Base-by-base conservation (phyloP, 2,797 vertebrate species). In the Rhyacichthys aspro region DNA sequence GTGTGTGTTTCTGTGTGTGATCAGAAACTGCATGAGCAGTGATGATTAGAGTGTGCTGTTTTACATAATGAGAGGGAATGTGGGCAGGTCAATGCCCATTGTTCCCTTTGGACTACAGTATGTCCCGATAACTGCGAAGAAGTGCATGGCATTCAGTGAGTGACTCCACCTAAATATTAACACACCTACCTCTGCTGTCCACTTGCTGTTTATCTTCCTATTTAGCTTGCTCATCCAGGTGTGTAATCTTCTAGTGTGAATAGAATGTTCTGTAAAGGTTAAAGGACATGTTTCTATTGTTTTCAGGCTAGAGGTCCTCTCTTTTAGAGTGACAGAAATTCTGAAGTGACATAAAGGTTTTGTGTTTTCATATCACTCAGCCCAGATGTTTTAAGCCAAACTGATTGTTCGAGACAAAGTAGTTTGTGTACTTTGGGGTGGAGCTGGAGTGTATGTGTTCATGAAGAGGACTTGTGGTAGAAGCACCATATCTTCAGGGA, bases 281-380 rank as follows among this genome's bases (percentile, higher is more conserved):
- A 55, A 76, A 83, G 82, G 71, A 74, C 70, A 64, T 70, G 81
- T 90, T 89, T n/a, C 84, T 74, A 84, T 84, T 86, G 86, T 86
- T 88, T 88, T 88, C 84, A 70, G 52, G 63, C 63, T 62, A 68
- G 67, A 82, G 63, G 66, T 82, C 68, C 70, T 60, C 48, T 46
- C 59, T 42, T 18, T 1, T 18, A 55, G 53, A 70, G 76, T 84
- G 72, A 82, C 79, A 38, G 70, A 83, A 59, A 79, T n/a, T n/a
- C n/a, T n/a, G n/a, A n/a, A n/a, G n/a, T n/a, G 72, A 82, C 79
- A 38, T 70, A 83, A 59, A 79, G 67, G 47, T 9, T 36, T 10
- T 34, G 14, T 47, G 18, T 23, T 46, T 19, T 46, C 45, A 34
- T 49, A 38, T 14, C 5, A 38, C 37, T 11, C 10, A 38, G 37